These are phyloP conservation scores for Sebastes itinus DNA, from an alignment of 2,797 vertebrate genomes.

Conservation along the genomic window DNA sequence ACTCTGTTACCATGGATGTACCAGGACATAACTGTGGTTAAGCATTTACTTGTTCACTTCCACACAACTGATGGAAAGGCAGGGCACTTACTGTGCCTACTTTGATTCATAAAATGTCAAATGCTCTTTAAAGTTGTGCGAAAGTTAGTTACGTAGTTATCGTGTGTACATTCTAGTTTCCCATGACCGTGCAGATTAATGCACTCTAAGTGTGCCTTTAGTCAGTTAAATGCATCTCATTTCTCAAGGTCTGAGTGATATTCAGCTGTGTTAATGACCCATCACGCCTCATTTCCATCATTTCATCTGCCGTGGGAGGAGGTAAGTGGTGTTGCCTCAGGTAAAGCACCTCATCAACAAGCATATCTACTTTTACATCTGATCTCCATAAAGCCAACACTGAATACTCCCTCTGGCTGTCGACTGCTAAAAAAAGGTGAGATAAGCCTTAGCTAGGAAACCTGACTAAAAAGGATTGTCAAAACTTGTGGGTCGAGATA, in stretches of 20 bases:
- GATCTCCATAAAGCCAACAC: background rate
- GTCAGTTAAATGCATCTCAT: conserved; percentile 10
- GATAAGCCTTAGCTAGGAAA: background rate
- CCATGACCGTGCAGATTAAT: conserved; percentile 5
- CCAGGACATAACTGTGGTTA: background rate
- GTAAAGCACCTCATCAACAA: conserved; percentile 23
- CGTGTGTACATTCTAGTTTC: conserved; percentile 9
- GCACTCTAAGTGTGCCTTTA: conserved; percentile 5
- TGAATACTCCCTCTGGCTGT: background rate
- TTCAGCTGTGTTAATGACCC: conserved; percentile 23
- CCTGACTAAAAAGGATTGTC: background rate
- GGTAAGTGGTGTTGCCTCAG: conserved; percentile 36
- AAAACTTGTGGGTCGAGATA: background rate
- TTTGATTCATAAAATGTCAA: background rate
- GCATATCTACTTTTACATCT: conserved; percentile 13
- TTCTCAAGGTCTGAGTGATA: conserved; percentile 21
- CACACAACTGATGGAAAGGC: background rate
- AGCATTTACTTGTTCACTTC: background rate
- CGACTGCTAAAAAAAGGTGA: background rate
- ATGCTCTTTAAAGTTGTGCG: background rate
- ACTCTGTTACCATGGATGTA: background rate
- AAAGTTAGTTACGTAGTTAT: background rate
- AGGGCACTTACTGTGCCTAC: background rate
- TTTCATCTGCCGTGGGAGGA: conserved; percentile 4
- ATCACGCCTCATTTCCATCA: conserved; percentile 19